A percentile compares a stretch with the other conserved stretches of the same genome.
These are phyloP conservation scores for Sebastes miniatus DNA, from an alignment of 2,797 vertebrate genomes.

Conservation along the genomic window DNA sequence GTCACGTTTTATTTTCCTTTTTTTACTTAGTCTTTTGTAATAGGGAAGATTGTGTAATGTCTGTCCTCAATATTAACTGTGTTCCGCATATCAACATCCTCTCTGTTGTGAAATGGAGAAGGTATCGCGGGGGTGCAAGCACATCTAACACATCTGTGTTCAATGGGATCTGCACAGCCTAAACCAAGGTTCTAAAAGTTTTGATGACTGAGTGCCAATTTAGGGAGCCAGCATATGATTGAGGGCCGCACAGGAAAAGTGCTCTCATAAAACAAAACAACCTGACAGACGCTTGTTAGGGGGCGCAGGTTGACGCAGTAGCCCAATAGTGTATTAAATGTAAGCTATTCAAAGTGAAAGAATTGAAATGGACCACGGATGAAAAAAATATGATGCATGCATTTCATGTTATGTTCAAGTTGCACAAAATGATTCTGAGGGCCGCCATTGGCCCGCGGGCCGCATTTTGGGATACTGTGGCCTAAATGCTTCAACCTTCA, in stretches of 20 bases:
- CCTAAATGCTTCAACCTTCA: slow-evolving; percentile 30
- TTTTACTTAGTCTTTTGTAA: slow-evolving; percentile 65
- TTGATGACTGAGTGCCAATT: not conserved
- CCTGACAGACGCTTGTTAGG: not conserved
- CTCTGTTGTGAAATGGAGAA: slow-evolving; percentile 52
- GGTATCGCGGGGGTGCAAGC: slow-evolving; percentile 14
- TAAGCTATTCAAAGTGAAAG: not conserved
- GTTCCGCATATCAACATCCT: slow-evolving; percentile 63
- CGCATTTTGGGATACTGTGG: not conserved
- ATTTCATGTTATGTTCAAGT: not conserved
- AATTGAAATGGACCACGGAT: not conserved
- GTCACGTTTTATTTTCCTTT: slow-evolving; percentile 33
- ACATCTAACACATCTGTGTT: slow-evolving; percentile 48
- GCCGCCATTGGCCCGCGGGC: not conserved
- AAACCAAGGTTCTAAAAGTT: not conserved
- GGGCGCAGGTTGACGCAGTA: not conserved
- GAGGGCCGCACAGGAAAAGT: not conserved
- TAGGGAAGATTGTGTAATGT: slow-evolving; percentile 77
- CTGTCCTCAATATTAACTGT: slow-evolving; percentile 85
- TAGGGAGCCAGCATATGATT: not conserved
- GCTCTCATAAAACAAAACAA: not conserved
- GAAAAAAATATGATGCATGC: not conserved
- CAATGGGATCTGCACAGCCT: slow-evolving; percentile 39
- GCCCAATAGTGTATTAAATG: not conserved
- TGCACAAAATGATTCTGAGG: not conserved